These are phyloP conservation scores for Diarsia dahlii DNA, from an alignment of 2,888 invertebrate species.

Conservation along the genomic window DNA sequence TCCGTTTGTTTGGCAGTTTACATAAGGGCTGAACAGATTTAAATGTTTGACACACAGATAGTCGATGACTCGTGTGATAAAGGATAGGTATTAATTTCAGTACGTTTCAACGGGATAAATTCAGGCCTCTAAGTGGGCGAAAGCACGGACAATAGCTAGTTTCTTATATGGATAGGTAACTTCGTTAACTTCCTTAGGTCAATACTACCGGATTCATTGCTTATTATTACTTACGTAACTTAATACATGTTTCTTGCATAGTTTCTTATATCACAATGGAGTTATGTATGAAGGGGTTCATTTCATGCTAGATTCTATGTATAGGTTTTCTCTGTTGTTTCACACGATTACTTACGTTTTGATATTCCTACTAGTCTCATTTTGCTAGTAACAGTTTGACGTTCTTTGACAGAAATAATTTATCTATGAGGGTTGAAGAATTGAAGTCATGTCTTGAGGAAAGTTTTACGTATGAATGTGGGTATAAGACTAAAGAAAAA, in stretches of 20 bases:
- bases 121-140: not conserved
- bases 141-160: not conserved
- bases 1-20: not conserved
- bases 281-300: not conserved
- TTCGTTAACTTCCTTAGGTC: constrained; percentile 6
- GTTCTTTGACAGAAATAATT: no score
- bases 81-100: not conserved
- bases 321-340: no score
- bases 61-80: not conserved
- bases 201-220: constrained; percentile 21
- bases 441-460: no score
- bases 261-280: constrained; percentile 33
- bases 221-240: constrained; percentile 3
- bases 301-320: not conserved
- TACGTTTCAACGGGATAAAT: not conserved
- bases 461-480: no score
- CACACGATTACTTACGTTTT: no score
- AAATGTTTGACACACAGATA: not conserved
- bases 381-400: no score
- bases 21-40: not conserved
- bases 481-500: no score
- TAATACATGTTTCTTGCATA: constrained; percentile 16
- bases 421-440: no score
- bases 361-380: not conserved
- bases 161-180: not conserved